These are phyloP conservation scores for Lipotes vexillifer DNA, from an alignment of 2,113 vertebrate species.

Conservation along the genomic window DNA sequence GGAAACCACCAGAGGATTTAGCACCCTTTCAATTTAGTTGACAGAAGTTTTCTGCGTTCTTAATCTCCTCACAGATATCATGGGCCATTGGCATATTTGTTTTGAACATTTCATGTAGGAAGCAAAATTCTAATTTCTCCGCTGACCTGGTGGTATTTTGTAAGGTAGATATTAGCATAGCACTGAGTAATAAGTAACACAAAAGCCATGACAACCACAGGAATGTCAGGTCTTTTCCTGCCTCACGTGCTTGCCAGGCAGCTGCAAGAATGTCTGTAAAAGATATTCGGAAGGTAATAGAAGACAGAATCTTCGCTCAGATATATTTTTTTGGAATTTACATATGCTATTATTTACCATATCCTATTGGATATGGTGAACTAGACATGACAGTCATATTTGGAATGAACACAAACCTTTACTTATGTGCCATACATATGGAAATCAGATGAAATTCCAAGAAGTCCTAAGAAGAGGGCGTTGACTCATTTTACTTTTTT, in stretches of 20 bases:
- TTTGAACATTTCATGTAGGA: background rate
- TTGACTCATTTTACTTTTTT: constrained; percentile 44
- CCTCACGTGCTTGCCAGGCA: background rate
- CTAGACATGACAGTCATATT: constrained; percentile 45
- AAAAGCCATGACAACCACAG: background rate
- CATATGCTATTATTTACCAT: constrained; percentile 57
- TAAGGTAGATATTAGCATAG: background rate
- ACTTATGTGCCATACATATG: constrained; percentile 64
- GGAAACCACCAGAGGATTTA: background rate
- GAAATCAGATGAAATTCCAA: constrained; percentile 66
- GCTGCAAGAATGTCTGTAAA: constrained; percentile 43
- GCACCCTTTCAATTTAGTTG: background rate
- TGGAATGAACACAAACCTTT: constrained; percentile 58
- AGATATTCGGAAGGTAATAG: constrained; percentile 40
- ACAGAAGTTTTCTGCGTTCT: background rate
- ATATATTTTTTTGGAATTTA: constrained; percentile 13
- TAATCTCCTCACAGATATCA: background rate
- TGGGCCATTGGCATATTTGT: background rate
- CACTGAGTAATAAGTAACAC: background rate
- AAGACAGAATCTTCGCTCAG: constrained; percentile 45
- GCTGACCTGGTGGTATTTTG: background rate
- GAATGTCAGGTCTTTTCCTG: constrained; percentile 12
- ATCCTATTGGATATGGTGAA: constrained; percentile 57
- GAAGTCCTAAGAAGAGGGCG: constrained; percentile 44
- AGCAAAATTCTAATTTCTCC: background rate